A percentile compares a stretch with the other conserved stretches of the same genome.
phyloP scores from a whole-genome alignment of 1,140 invertebrate species.

The Maniola jurtina region DNA sequence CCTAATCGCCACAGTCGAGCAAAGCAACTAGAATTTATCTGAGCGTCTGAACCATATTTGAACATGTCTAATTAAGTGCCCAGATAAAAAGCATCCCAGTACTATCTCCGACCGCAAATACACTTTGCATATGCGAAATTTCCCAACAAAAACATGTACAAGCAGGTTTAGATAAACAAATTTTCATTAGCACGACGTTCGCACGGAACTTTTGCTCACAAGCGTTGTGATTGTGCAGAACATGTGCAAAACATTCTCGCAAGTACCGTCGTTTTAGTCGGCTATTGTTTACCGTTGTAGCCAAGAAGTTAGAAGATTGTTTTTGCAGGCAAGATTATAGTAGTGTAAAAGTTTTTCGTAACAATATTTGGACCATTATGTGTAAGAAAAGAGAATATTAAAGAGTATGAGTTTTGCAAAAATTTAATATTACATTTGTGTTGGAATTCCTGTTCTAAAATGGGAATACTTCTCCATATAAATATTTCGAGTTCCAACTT shows the following conservation, averaged over 20 bases:
- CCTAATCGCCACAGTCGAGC: too few species aligned
- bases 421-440: too few species aligned
- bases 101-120: slow-evolving; percentile 2
- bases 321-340: slow-evolving; percentile 22
- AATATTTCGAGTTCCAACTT: too few species aligned
- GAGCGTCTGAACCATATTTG: neutral
- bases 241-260: neutral
- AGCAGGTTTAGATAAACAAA: slow-evolving; percentile 6
- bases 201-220: slow-evolving; percentile 12
- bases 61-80: neutral
- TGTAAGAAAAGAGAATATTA: too few species aligned
- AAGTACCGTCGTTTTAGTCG: slow-evolving; percentile 13
- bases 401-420: too few species aligned
- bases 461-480: too few species aligned
- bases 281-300: slow-evolving; percentile 15
- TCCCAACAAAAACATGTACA: neutral
- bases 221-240: neutral
- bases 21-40: neutral
- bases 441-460: too few species aligned
- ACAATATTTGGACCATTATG: too few species aligned
- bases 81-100: neutral
- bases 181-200: slow-evolving; percentile 4
- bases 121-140: slow-evolving; percentile 1
- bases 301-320: slow-evolving; percentile 17
- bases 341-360: slow-evolving; percentile 10